phyloP scores from a whole-genome alignment of 2,797 vertebrate genomes.

The Alosa sapidissima region DNA sequence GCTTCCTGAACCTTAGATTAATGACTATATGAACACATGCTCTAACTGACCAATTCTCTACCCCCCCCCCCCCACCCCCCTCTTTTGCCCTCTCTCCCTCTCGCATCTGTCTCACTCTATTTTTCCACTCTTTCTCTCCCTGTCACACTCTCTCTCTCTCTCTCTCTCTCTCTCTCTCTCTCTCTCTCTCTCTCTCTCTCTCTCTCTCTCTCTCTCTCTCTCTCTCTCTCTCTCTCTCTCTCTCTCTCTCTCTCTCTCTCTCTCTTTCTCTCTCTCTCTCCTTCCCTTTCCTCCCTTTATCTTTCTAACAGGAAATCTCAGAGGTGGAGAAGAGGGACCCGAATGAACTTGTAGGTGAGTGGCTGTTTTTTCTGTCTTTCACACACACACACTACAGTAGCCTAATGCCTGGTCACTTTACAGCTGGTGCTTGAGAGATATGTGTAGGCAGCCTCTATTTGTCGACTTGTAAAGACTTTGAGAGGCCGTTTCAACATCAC shows the following conservation, averaged over 20 bases:
- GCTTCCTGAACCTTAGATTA: neutral
- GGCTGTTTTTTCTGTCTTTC: neutral
- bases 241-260: constrained; percentile 6
- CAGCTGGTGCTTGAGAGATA: neutral
- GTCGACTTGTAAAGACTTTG: neutral
- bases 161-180: neutral
- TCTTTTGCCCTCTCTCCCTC: neutral
- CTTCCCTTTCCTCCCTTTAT: neutral
- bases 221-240: neutral
- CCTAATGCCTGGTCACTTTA: neutral
- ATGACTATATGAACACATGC: neutral
- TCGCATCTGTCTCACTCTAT: neutral
- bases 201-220: constrained; percentile 1
- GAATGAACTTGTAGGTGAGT: constrained; percentile 95
- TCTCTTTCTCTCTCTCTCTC: constrained; percentile 19
- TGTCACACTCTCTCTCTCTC: neutral
- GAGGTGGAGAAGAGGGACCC: constrained; percentile 89
- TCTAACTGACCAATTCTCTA: neutral
- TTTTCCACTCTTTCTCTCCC: neutral
- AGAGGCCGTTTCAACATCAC: neutral
- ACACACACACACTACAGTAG: neutral
- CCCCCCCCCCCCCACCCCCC: neutral
- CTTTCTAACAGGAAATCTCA: constrained; percentile 75
- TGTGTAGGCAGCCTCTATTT: neutral
- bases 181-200: no score